Conservation (phyloP, 2,797 vertebrate genomes). For the Lacerta bilineata region DNA sequence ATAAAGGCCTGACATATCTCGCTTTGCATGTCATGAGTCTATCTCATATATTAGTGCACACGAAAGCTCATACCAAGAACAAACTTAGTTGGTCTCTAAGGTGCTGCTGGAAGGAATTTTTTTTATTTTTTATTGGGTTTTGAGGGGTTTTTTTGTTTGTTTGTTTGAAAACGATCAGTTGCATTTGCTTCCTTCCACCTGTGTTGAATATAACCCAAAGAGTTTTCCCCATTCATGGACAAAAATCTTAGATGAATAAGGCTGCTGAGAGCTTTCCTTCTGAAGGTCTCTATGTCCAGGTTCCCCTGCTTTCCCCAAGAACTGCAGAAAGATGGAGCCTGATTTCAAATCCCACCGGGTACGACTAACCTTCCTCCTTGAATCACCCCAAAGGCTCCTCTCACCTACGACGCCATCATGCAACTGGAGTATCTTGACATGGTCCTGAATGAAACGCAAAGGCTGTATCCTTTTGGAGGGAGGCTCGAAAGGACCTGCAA, state of each 20-base stretch:
- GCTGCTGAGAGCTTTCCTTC: not conserved
- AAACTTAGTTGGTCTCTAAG: no score
- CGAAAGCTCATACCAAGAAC: no score
- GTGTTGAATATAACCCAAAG: no score
- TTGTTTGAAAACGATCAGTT: no score
- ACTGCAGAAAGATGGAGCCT: not conserved
- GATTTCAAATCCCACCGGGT: not conserved
- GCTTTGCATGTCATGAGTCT: no score
- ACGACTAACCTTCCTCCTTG: slow-evolving; percentile 4
- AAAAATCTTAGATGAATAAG: not conserved
- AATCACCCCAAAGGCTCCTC: slow-evolving; percentile 51
- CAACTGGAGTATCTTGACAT: slow-evolving; percentile 78
- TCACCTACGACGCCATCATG: slow-evolving; percentile 70
- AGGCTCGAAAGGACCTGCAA: slow-evolving; percentile 73
- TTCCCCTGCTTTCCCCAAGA: not conserved
- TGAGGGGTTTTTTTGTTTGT: no score
- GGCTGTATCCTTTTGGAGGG: slow-evolving; percentile 67
- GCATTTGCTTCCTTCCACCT: no score
- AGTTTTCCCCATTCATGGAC: not conserved
- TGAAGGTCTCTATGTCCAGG: no score
- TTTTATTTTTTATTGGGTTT: no score
- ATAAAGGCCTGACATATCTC: no score
- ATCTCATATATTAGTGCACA: no score
- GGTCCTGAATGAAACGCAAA: slow-evolving; percentile 72
- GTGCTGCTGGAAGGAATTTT: no score